Conservation (phyloP, 1,140 invertebrate genomes). For the Formica selysi region DNA sequence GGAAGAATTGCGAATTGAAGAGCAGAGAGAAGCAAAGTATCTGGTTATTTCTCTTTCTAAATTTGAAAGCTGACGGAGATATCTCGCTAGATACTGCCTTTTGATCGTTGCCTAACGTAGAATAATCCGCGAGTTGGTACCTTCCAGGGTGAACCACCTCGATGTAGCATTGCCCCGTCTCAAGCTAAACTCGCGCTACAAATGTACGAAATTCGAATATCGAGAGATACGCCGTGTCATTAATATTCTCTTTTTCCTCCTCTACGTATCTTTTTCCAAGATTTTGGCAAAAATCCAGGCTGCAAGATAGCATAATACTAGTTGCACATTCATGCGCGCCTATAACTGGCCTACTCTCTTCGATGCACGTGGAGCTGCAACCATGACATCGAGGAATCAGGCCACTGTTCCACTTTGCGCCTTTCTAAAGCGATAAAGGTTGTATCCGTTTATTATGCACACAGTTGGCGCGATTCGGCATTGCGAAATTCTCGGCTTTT, state of each 20-base stretch:
- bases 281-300: slow-evolving; percentile 74
- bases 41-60: not conserved
- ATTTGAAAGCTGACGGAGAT: not conserved
- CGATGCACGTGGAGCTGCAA: slow-evolving; percentile 78
- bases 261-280: slow-evolving; percentile 28
- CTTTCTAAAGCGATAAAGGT: slow-evolving; percentile 78
- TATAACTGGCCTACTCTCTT: slow-evolving; percentile 70
- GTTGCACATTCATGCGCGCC: slow-evolving; percentile 69
- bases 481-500: slow-evolving; percentile 7
- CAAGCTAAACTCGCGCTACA: slow-evolving; percentile 32
- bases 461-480: slow-evolving; percentile 22
- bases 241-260: not conserved
- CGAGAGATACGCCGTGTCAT: not conserved
- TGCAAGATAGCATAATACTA: slow-evolving; percentile 61
- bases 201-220: not conserved
- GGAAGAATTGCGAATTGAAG: not conserved
- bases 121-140: slow-evolving; percentile 67
- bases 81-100: too few relatives aligned
- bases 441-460: slow-evolving; percentile 77
- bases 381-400: slow-evolving; percentile 83
- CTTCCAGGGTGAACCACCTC: slow-evolving; percentile 76
- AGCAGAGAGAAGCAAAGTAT: too few relatives aligned
- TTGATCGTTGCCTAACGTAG: not conserved
- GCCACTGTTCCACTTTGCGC: slow-evolving; percentile 83
- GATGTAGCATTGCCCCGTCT: slow-evolving; percentile 53